These are phyloP conservation scores for Pelecanus crispus DNA, from an alignment of 2,113 vertebrate species.

Conservation along the genomic window DNA sequence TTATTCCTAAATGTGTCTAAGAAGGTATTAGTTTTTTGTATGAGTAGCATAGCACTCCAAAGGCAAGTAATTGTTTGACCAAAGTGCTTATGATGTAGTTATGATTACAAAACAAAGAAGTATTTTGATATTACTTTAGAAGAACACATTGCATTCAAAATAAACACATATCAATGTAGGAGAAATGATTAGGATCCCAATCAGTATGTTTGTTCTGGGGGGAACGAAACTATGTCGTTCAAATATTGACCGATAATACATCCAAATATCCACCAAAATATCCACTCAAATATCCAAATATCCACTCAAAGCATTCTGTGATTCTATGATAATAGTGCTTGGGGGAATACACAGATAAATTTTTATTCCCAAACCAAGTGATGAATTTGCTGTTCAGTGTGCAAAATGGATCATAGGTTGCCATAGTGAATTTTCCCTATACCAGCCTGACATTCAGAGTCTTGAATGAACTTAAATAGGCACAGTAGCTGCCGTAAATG, in stretches of 20 bases:
- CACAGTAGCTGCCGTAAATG: not conserved
- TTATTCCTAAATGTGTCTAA: not conserved
- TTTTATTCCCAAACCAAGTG: slow-evolving; percentile 3
- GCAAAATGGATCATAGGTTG: not conserved
- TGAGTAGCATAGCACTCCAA: not conserved
- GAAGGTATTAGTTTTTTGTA: not conserved
- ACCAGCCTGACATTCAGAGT: not conserved
- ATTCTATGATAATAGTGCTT: not conserved
- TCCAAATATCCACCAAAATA: too few species aligned
- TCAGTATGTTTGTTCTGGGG: not conserved
- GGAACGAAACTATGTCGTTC: not conserved
- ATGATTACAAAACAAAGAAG: not conserved
- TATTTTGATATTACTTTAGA: not conserved
- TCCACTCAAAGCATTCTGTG: too few species aligned
- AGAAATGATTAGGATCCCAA: not conserved
- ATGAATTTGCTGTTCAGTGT: not conserved
- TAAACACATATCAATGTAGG: not conserved
- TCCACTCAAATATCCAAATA: too few species aligned
- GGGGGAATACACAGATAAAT: not conserved
- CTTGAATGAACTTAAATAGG: not conserved
- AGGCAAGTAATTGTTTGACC: not conserved
- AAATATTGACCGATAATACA: not conserved
- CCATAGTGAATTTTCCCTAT: not conserved
- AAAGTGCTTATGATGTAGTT: not conserved
- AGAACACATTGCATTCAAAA: not conserved